Conservation (phyloP, 2,888 invertebrate species). For the Oscheius sp. region DNA sequence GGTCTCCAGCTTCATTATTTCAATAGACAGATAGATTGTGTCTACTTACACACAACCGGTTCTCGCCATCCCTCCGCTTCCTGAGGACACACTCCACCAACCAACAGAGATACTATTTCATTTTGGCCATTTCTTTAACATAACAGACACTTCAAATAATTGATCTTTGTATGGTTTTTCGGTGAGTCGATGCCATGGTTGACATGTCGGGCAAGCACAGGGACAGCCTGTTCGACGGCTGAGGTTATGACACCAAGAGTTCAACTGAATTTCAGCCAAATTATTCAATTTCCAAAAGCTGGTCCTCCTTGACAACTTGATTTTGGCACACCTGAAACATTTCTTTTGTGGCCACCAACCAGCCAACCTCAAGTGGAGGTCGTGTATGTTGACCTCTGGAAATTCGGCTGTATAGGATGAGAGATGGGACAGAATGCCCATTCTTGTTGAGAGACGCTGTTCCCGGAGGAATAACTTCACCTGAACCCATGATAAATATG, state of each 20-base stretch:
- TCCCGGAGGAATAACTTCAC: constrained; percentile 7
- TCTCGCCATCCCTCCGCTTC: neutral
- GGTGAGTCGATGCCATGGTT: constrained; percentile 24
- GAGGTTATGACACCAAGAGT: constrained; percentile 20
- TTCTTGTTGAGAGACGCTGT: neutral
- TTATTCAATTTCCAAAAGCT: neutral
- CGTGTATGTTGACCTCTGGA: constrained; percentile 30
- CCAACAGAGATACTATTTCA: neutral
- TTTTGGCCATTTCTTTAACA: constrained; percentile 11
- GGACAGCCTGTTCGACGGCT: constrained; percentile 14
- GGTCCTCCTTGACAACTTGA: neutral
- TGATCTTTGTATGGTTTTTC: constrained; percentile 24
- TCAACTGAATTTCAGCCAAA: constrained; percentile 10
- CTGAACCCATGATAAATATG: neutral
- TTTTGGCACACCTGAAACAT: neutral
- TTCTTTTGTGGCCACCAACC: no score
- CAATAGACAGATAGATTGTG: neutral
- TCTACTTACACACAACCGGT: no score
- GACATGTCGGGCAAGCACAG: constrained; percentile 24
- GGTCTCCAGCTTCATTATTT: neutral
- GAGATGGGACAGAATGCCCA: neutral
- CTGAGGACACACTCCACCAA: neutral
- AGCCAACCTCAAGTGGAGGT: constrained; percentile 27
- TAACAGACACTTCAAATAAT: neutral
- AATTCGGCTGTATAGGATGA: constrained; percentile 7